Evolutionary conservation across 2,888 invertebrate species (phyloP), one percentile per base, ranked within the genome.

Genomic region (Lypha dubia): DNA sequence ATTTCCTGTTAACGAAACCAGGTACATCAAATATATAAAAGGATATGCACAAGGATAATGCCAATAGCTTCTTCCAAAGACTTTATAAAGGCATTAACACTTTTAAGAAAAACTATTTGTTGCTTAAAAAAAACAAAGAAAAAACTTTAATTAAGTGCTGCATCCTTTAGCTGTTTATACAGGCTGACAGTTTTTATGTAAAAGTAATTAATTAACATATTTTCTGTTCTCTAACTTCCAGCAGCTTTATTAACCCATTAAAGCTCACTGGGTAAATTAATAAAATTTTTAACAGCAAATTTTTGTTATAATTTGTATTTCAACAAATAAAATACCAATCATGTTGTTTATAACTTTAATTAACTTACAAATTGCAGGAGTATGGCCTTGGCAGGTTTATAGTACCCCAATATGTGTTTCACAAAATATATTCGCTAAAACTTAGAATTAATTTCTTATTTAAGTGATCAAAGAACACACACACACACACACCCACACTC

Each of bases 151-250:
- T 77, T 77, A 51, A 68, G 32, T 68, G 49, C 62, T 20, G n/a
- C 51, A 38, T 70, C 28, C 32, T 51, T 51, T 41, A 51, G 44
- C 49, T 51, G 28, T 68, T 77, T 62, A 60, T 28, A 60, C 51
- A 60, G 60, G 49, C 60, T 71, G 70, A 32, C 32, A 63, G 22
- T 49, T 71, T 65, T 56, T 71, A 15, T 71, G 60, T 28, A 56
- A 71, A 71, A 63, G 56, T 35, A 71, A 79, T 79, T 79, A 71
- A 79, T 79, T 79, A 71, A 79, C 53, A 71, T 35, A 65, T 63
- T 79, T 71, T 67, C 46, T 76, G 20, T 35, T 15, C 62, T 53
- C 11, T 5, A 41, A 28, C 24, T 75, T 28, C 15, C 17, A 58
- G 28, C 35, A 46, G 9, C 28, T 68, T 60, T 58, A 58, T 51